phyloP scores from a whole-genome alignment of 2,113 vertebrate species.

The Nematolebias whitei region DNA sequence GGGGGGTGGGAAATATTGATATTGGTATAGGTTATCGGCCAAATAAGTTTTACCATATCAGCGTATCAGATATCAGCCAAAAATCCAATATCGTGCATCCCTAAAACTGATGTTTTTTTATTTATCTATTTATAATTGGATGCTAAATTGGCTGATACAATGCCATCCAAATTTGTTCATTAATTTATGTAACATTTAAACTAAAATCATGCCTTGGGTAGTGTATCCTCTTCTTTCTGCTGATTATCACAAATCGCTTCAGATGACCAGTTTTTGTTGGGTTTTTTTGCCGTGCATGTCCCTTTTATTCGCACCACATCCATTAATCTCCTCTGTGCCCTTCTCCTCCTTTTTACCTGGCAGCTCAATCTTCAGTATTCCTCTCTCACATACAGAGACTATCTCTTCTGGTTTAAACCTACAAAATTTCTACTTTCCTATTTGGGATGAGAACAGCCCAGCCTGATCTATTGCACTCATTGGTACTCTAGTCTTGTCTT shows the following conservation, averaged over 20 bases:
- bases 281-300: slow-evolving; percentile 2
- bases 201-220: neutral
- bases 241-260: neutral
- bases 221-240: neutral
- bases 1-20: no score
- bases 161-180: neutral
- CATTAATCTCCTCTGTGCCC: slow-evolving; percentile 5
- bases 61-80: no score
- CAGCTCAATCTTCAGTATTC: neutral
- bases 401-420: neutral
- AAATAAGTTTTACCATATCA: no score
- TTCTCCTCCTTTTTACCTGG: slow-evolving; percentile 8
- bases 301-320: neutral
- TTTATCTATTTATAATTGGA: neutral
- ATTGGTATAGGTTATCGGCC: no score
- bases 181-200: neutral
- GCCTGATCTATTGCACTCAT: neutral
- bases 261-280: slow-evolving; percentile 8
- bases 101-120: no score
- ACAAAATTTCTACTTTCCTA: neutral
- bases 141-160: neutral
- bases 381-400: neutral
- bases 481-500: no score
- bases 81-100: no score
- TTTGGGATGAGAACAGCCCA: neutral